phyloP scores from a whole-genome alignment of 2,113 vertebrate genomes.

The Hassar affinis region DNA sequence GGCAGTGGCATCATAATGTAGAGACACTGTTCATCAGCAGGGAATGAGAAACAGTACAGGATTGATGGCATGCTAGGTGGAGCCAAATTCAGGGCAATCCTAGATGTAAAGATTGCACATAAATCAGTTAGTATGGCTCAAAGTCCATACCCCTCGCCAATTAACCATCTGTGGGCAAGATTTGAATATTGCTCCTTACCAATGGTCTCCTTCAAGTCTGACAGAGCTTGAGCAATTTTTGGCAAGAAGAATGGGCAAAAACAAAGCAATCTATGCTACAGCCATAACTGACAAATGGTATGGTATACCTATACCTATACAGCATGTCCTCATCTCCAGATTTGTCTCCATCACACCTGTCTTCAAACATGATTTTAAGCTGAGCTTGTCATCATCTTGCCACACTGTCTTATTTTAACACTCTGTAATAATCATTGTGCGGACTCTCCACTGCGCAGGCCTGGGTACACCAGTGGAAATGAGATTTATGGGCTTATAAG shows the following conservation, averaged over 20 bases:
- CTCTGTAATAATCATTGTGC: conserved; percentile 18
- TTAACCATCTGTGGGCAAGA: background rate
- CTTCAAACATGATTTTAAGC: conserved; percentile 8
- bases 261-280: background rate
- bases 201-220: background rate
- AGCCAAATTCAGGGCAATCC: background rate
- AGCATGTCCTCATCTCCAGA: background rate
- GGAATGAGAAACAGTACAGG: background rate
- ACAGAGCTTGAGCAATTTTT: background rate
- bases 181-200: background rate
- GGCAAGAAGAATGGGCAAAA: background rate
- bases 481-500: conserved; percentile 43
- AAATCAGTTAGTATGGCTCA: background rate
- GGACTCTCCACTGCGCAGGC: conserved; percentile 6
- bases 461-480: conserved; percentile 21
- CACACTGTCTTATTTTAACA: conserved; percentile 21
- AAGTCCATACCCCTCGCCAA: background rate
- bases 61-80: background rate
- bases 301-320: too few relatives aligned
- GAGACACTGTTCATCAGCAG: background rate
- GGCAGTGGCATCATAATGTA: background rate
- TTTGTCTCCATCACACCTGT: conserved; percentile 24
- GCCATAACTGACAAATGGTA: background rate
- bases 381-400: conserved; percentile 17
- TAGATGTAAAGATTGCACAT: background rate